Evolutionary conservation across 2,888 invertebrate genomes (phyloP), one percentile per base, ranked within the genome.

Genomic region (Sclerodermus sp.): DNA sequence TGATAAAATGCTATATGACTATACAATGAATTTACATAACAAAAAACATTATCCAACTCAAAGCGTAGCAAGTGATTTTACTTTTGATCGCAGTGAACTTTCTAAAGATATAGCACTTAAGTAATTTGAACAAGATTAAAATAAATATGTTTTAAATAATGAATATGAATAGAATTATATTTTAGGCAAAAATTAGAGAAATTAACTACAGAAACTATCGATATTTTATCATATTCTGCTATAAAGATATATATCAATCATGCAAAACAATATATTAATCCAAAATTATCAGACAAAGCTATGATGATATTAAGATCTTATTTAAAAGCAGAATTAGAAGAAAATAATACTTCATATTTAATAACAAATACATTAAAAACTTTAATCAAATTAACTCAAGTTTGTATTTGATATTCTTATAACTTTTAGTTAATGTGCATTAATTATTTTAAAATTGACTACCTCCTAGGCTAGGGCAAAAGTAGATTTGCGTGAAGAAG

Each of bases 191-290:
- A 84, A 62, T 80, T 91, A 55, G 84, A 82, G 58, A 66, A 86
- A 16, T 79, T 80, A 37, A 78, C 80, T 3, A 84, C 84, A 2
- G 89, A 90, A 67, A 76, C 79, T 0, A 74, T 89, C 23, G 90
- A 93, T 71, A 80, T 85, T 5, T 78, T 95, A 47, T 91, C 93
- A 0, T 81, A 86, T 49, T 83, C 83, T 45, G 74, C 92, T 29
- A 81, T 95, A 8, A 84, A 91, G 55, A 94, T 93, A 80, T 96
- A 93, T 71, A 88, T 95, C 59, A 90, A 89, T 0, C 95, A 93
- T 78, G 90, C 93, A 1, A 84, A 88, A 58, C 86, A 90, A 74
- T 90, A 90, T 77, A 88, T 92, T 0, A 84, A 88, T 58, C 93
- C 94, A 0, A 82, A 84, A 65, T 80, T 95, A 12, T 85, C 85